Conservation (phyloP, 2,113 vertebrate species). For the Gallinago paraguaiae region DNA sequence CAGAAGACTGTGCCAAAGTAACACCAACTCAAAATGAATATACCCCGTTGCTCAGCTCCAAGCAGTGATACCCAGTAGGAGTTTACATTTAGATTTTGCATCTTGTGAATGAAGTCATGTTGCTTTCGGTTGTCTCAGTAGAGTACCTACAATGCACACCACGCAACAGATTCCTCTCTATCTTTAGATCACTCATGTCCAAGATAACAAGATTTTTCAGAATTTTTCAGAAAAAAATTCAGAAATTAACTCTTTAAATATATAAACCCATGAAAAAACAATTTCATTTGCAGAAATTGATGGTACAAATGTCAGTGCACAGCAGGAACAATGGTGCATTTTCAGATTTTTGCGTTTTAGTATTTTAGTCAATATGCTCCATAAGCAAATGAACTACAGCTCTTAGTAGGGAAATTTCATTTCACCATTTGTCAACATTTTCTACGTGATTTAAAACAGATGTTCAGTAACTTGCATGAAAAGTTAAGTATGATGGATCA, state of each 20-base stretch:
- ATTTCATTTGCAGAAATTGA: slow-evolving; percentile 17
- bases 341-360: slow-evolving; percentile 47
- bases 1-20: neutral
- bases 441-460: slow-evolving; percentile 43
- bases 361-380: slow-evolving; percentile 21
- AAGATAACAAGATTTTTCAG: neutral
- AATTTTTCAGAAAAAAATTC: neutral
- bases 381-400: slow-evolving; percentile 41
- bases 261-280: neutral
- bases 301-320: neutral
- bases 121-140: neutral
- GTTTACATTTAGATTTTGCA: neutral
- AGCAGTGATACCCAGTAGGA: neutral
- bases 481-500: slow-evolving; percentile 3
- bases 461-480: neutral
- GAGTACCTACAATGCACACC: neutral
- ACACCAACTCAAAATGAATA: neutral
- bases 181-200: neutral
- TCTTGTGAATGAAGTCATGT: neutral
- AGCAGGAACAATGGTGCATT: neutral
- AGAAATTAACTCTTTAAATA: neutral
- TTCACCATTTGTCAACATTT: slow-evolving; percentile 40
- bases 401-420: slow-evolving; percentile 47
- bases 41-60: neutral
- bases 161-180: neutral